Conservation (phyloP, 2,888 invertebrate genomes). For the Hirtodrosophila alboralis region DNA sequence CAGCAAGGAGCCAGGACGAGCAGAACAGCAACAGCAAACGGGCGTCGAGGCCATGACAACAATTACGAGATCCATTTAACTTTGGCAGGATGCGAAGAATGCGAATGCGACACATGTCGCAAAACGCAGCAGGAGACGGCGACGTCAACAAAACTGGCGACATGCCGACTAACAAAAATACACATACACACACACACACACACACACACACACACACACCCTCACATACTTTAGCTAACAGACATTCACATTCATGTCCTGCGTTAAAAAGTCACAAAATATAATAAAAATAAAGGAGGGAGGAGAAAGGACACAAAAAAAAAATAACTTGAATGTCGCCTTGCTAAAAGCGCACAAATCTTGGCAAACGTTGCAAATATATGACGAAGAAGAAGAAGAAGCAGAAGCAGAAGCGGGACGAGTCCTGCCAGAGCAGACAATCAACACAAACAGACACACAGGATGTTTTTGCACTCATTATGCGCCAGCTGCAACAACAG, state of each 20-base stretch:
- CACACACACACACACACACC: constrained; percentile 7
- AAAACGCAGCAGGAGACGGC: constrained; percentile 66
- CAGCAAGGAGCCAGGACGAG: constrained; percentile 21
- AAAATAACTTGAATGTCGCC: constrained; percentile 57
- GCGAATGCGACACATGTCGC: constrained; percentile 79
- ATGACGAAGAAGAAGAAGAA: too few relatives aligned
- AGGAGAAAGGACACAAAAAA: too few relatives aligned
- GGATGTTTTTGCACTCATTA: constrained; percentile 78
- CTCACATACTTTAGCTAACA: constrained; percentile 4
- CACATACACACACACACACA: constrained; percentile 20
- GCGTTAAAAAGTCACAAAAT: constrained; percentile 67
- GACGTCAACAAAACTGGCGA: constrained; percentile 69
- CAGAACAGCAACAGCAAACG: constrained; percentile 8
- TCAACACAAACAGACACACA: too few relatives aligned
- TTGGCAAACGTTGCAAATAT: constrained; percentile 62
- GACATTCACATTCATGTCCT: constrained; percentile 62
- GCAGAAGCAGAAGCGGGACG: constrained; percentile 26
- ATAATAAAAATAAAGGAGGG: constrained; percentile 11
- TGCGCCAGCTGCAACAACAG: constrained; percentile 69
- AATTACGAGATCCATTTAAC: constrained; percentile 80
- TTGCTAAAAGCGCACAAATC: constrained; percentile 75
- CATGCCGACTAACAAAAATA: constrained; percentile 58
- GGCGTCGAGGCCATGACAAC: constrained; percentile 62
- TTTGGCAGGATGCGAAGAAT: constrained; percentile 77
- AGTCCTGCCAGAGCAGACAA: constrained; percentile 56